A percentile compares a stretch with the other conserved stretches of the same genome.
phyloP scores from a whole-genome alignment of 2,797 vertebrate genomes.

The Helostoma temminkii region DNA sequence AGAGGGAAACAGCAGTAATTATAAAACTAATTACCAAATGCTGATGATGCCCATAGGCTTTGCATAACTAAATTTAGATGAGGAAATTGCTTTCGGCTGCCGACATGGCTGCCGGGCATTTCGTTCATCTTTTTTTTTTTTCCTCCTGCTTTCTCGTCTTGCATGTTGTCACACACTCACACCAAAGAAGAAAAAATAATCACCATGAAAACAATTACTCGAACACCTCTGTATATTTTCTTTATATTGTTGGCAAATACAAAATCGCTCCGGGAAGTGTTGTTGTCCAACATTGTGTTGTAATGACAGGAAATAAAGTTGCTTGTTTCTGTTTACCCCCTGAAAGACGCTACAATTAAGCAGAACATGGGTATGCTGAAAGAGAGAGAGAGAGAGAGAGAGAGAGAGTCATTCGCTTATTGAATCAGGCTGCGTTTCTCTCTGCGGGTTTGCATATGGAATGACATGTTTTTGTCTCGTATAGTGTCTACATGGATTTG shows the following conservation, averaged over 20 bases:
- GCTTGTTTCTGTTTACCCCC: slow-evolving; percentile 69
- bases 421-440: slow-evolving; percentile 47
- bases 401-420: slow-evolving; percentile 14
- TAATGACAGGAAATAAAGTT: slow-evolving; percentile 74
- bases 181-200: slow-evolving; percentile 72
- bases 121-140: slow-evolving; percentile 36
- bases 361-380: slow-evolving; percentile 41
- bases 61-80: slow-evolving; percentile 99
- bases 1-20: slow-evolving; percentile 90
- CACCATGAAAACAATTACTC: slow-evolving; percentile 85
- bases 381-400: slow-evolving; percentile 21
- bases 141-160: slow-evolving; percentile 39
- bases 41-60: slow-evolving; percentile 99
- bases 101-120: slow-evolving; percentile 51
- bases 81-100: slow-evolving; percentile 98
- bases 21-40: slow-evolving; percentile 99
- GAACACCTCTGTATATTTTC: slow-evolving; percentile 52
- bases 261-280: slow-evolving; percentile 77
- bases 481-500: slow-evolving; percentile 33
- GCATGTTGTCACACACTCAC: slow-evolving; percentile 52
- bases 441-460: slow-evolving; percentile 42
- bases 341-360: slow-evolving; percentile 71
- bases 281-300: slow-evolving; percentile 75
- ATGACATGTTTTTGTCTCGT: slow-evolving; percentile 39
- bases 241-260: slow-evolving; percentile 60